Evolutionary conservation across 2,113 vertebrate genomes (phyloP).

Genomic region (Tympanuchus pallidicinctus): DNA sequence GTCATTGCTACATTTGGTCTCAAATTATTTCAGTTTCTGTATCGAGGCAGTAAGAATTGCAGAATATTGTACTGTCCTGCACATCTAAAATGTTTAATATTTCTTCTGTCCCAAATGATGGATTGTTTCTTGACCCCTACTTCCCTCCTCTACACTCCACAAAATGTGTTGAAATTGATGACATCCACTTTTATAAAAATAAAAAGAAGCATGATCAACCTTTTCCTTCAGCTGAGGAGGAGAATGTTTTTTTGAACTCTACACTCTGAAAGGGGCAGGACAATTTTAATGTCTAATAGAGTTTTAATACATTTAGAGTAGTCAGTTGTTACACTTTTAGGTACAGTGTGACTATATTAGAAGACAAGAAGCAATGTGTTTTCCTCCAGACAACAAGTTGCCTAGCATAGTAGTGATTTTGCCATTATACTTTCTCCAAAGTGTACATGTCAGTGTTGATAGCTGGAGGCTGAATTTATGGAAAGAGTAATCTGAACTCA

Average conservation of each 20-base stretch:
- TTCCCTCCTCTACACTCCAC: neutral
- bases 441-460: neutral
- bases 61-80: neutral
- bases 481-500: neutral
- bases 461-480: neutral
- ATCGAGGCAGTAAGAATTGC: neutral
- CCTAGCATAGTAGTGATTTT: neutral
- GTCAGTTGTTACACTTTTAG: neutral
- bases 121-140: neutral
- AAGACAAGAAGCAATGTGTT: neutral
- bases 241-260: neutral
- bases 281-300: neutral
- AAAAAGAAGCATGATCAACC: neutral
- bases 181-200: neutral
- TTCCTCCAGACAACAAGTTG: neutral
- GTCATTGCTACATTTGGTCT: neutral
- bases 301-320: neutral
- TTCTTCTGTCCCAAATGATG: neutral
- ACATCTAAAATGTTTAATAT: neutral
- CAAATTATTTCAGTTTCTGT: neutral
- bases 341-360: neutral
- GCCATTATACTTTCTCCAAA: neutral
- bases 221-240: neutral
- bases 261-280: constrained; percentile 3
- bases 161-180: neutral